Evolutionary conservation across 2,888 invertebrate genomes (phyloP), one percentile per base, ranked within the genome.

Genomic region (Augochlorella aurata): DNA sequence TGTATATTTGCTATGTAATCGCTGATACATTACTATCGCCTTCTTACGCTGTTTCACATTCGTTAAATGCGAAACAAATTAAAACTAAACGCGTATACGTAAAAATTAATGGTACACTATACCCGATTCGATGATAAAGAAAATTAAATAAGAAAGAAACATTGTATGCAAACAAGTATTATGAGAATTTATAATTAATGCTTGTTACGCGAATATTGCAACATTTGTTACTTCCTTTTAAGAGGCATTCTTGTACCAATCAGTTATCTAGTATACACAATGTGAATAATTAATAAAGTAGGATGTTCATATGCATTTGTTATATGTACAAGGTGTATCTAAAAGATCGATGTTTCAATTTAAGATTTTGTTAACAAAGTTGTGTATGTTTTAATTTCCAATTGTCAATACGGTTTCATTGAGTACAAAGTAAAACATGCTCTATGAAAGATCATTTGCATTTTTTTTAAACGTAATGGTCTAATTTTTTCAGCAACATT

Each of bases 161-260:
- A 52, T 38, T 66, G 12, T 66, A 70, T 52, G 63, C 72, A 45
- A 72, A 54, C 67, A 66, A 81, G 66, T 54, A 77, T 74, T 81
- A 74, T 24, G 29, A 18, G 67, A 49, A 72, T 84, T 79, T 84
- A 69, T 79, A 83, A 77, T 71, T 44, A 45, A 82, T 78, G 69
- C 76, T 83, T 50, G 44, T 67, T 50, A 58, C 67, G 21, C 52
- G 24, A 71, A 70, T 70, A 74, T 50, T 72, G 50, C 68, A 63
- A 67, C 71, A 83, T 79, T 84, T 77, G 77, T 80, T 77, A 84
- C 44, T 81, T 77, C 54, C 65, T 70, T 70, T 77, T 80, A 72
- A 82, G 49, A 71, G 9, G 74, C 63, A 74, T 52, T 63, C 54
- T 29, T 76, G 24, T 81, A 54, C 50, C 47, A 54, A 73, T 81